Conservation (phyloP, 2,797 vertebrate species). For the Trematomus bernacchii region DNA sequence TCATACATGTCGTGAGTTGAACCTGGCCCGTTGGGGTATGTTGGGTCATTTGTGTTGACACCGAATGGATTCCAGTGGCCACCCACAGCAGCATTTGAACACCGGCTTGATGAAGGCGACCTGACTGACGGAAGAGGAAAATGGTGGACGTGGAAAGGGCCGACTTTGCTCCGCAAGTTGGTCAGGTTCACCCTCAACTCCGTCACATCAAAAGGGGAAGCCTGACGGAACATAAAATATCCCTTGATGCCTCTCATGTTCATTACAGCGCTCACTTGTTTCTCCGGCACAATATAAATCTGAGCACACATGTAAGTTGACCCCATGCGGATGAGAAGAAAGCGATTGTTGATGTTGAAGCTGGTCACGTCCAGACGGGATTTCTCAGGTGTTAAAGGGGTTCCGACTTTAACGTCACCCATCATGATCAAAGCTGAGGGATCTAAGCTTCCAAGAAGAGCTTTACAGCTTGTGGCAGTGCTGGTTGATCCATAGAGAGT, state of each 20-base stretch:
- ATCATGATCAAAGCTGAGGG: conserved; percentile 54
- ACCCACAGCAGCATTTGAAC: conserved; percentile 83
- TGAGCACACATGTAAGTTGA: conserved; percentile 75
- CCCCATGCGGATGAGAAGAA: conserved; percentile 68
- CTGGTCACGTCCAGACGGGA: conserved; percentile 69
- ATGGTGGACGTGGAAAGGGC: conserved; percentile 82
- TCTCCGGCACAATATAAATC: conserved; percentile 70
- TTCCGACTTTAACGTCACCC: conserved; percentile 77
- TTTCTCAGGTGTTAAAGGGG: conserved; percentile 68
- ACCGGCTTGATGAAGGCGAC: conserved; percentile 56
- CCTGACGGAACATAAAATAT: conserved; percentile 79
- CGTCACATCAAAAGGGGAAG: conserved; percentile 85
- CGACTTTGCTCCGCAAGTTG: conserved; percentile 71
- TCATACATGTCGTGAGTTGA: conserved; percentile 86
- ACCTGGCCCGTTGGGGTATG: conserved; percentile 74
- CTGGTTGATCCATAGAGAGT: conserved; percentile 66
- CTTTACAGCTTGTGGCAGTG: conserved; percentile 65
- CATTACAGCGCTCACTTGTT: conserved; percentile 76
- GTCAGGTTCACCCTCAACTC: conserved; percentile 76
- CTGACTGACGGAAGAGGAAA: conserved; percentile 81
- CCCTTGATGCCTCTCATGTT: conserved; percentile 85
- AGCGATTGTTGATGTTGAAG: conserved; percentile 39
- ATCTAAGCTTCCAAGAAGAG: conserved; percentile 58
- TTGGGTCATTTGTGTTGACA: conserved; percentile 44
- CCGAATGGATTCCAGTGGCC: conserved; percentile 87